Evolutionary conservation across 2,113 vertebrate species (phyloP), one percentile per base, ranked within the genome.

Genomic region (Stictonetta naevosa): DNA sequence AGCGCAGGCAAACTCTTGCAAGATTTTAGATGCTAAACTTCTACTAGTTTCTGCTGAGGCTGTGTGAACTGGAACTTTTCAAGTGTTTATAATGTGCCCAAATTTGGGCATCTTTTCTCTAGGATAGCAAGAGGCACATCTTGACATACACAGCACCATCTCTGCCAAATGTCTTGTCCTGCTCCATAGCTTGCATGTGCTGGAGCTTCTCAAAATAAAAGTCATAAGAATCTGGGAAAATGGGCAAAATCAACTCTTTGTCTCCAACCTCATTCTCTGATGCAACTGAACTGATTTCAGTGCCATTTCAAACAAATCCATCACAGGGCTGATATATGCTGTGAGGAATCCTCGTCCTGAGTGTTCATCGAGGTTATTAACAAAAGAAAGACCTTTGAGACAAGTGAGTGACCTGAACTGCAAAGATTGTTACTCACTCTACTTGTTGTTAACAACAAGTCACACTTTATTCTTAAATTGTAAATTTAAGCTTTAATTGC

Each of bases 51-150:
- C 76, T 52, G 34, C 15, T 18, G 62, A 68, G 58, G 4, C 38
- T 64, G 10, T 53, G 63, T 71, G 88, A 92, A 95, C 48, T 44
- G 18, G 31, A 60, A 46, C 73, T 96, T 92, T 90, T 90, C 88
- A 83, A 91, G 73, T 36, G 34, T 55, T 96, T 94, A 72, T 79
- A 42, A 73, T 1, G 23, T 95, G 91, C 86, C 91, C 80, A 84
- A 93, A 96, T 94, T 93, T 91, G 88, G 92, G 83, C 92, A 86
- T 86, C 76, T 86, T 86, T 92, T 90, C 73, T 73, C 56, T 36
- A 40, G 78, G 69, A 87, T 52, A 94, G 55, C 59, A 94, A 62
- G 64, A 94, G 56, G 48, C 83, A 86, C 86, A 81, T 88, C 91
- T 71, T 83, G 95, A 95, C 88, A 94, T 9, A 26, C 3, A 13